phyloP scores from a whole-genome alignment of 37 sponge, comb jelly and placozoan species.

The Lycopodina hypogea region DNA sequence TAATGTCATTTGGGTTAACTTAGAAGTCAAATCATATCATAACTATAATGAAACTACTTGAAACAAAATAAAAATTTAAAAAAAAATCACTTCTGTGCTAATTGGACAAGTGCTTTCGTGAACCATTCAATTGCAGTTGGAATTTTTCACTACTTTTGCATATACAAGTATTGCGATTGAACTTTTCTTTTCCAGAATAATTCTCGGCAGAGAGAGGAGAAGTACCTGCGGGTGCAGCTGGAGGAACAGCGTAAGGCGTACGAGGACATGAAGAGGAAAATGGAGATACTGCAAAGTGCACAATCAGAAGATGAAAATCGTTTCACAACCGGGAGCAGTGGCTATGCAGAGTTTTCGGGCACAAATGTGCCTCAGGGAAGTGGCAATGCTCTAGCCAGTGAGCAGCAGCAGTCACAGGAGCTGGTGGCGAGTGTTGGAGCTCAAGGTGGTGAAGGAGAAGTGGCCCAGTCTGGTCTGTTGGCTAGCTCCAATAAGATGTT shows the following conservation, averaged over 20 bases:
- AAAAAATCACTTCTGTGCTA: too few species aligned
- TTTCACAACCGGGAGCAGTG: not conserved
- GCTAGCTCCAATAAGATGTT: too few species aligned
- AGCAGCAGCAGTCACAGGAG: not conserved
- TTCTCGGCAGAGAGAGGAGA: not conserved
- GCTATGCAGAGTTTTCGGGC: slow-evolving; percentile 2
- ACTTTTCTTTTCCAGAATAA: too few species aligned
- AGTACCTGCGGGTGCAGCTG: slow-evolving; percentile 1
- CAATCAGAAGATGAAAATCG: not conserved
- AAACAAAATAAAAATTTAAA: too few species aligned
- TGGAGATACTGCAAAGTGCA: slow-evolving; percentile 2
- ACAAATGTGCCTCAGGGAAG: not conserved
- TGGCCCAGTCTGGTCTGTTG: too few species aligned
- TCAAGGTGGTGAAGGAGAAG: not conserved
- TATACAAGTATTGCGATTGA: too few species aligned
- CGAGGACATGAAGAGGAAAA: slow-evolving; percentile 11
- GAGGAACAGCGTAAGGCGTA: slow-evolving; percentile 1
- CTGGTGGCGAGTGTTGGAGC: not conserved
- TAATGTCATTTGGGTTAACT: too few species aligned
- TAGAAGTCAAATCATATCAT: too few species aligned
- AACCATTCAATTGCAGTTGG: too few species aligned
- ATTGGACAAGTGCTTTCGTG: too few species aligned
- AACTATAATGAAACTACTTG: too few species aligned
- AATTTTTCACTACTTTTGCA: too few species aligned
- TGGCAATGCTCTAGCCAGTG: not conserved